Evolutionary conservation across 2,888 invertebrate species (phyloP).

Genomic region (Ichneumoninae sp.): DNA sequence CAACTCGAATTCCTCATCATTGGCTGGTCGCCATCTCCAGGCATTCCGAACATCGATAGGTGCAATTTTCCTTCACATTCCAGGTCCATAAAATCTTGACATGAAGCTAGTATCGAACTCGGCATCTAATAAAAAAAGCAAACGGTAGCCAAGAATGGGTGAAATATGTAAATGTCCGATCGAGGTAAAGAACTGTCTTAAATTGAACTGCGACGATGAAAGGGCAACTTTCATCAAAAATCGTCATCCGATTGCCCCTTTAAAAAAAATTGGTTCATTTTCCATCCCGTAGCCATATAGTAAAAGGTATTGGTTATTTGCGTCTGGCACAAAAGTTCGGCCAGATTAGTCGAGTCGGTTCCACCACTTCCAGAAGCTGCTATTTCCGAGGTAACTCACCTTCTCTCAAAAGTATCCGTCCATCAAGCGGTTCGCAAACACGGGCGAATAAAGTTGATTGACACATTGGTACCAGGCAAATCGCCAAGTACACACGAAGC

Average conservation of each 20-base stretch:
- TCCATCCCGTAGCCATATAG: neutral
- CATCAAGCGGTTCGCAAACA: conserved; percentile 7
- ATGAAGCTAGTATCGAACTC: neutral
- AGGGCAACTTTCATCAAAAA: neutral
- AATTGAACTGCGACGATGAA: neutral
- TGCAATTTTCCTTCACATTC: neutral
- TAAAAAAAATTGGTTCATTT: neutral
- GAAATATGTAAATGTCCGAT: neutral
- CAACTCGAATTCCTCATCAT: conserved; percentile 1
- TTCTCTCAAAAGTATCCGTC: neutral
- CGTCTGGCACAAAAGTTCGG: neutral
- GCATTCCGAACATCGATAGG: neutral
- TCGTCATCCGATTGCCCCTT: neutral
- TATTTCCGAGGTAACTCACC: neutral
- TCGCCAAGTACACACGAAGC: conserved; percentile 20
- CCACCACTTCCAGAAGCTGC: neutral
- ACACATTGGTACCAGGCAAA: conserved; percentile 3
- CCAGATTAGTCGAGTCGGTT: neutral
- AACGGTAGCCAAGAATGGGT: neutral
- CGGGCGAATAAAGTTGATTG: conserved; percentile 11
- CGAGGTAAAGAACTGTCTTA: neutral
- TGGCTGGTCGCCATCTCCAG: neutral
- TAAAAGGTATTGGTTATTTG: neutral
- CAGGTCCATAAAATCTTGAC: neutral
- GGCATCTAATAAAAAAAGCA: neutral